Conservation (phyloP, 2,888 invertebrate species). For the Agonum fuliginosum region DNA sequence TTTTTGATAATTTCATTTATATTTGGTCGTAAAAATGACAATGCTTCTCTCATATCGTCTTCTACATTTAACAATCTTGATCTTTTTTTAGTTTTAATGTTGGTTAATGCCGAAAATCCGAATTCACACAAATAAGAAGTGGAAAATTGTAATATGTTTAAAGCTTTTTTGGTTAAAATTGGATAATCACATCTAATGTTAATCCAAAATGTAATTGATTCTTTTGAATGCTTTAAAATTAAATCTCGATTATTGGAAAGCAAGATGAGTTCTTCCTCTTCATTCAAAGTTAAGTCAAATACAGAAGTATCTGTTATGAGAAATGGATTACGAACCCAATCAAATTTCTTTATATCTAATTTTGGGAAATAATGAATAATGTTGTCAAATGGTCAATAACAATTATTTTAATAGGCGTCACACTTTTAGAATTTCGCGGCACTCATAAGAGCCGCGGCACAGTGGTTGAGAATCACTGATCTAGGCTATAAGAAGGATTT, state of each 20-base stretch:
- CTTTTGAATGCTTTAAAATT: constrained; percentile 61
- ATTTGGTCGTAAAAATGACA: constrained; percentile 21
- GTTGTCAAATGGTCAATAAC: too few relatives aligned
- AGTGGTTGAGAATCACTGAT: too few relatives aligned
- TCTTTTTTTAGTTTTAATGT: constrained; percentile 52
- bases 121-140: constrained; percentile 61
- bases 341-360: too few relatives aligned
- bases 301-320: too few relatives aligned
- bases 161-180: constrained; percentile 60
- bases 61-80: too few relatives aligned
- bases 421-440: too few relatives aligned
- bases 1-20: constrained; percentile 43
- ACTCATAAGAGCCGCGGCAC: too few relatives aligned
- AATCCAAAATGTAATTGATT: constrained; percentile 62
- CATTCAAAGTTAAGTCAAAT: constrained; percentile 39
- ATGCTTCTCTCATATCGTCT: neutral
- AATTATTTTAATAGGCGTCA: too few relatives aligned
- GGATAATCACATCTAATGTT: constrained; percentile 58
- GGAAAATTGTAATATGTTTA: constrained; percentile 61
- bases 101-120: constrained; percentile 60
- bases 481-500: too few relatives aligned
- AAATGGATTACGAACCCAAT: too few relatives aligned
- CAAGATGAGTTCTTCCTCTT: constrained; percentile 61
- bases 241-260: constrained; percentile 61
- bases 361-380: too few relatives aligned